Evolutionary conservation across 2,113 vertebrate species (phyloP), one percentile per base, ranked within the genome.

Genomic region (Picathartes gymnocephalus): DNA sequence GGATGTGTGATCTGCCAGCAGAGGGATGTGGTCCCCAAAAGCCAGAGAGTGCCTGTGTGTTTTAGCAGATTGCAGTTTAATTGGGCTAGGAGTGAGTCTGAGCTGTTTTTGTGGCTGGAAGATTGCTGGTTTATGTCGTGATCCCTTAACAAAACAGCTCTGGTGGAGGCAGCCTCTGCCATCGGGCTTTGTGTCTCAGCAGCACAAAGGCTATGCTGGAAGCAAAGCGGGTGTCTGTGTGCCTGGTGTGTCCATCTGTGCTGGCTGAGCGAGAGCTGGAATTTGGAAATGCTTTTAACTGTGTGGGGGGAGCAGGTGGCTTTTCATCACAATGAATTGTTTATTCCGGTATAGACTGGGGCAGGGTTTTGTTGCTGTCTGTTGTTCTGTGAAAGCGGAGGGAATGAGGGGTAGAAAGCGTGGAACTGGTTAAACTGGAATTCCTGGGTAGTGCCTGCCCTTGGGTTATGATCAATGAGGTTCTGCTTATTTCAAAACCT

Each of bases 351-450:
- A 6, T 24, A 22, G 57, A 13, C 3, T 25, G 60, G 50, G 54
- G 56, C 25, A 42, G 62, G 81, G 71, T 33, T 90, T 79, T 86
- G 72, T 68, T 91, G 57, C 40, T 31, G 18, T 10, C 47, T 56
- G 44, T 53, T 56, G 37, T 77, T 73, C 72, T 39, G 65, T 39
- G 53, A 66, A 66, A 64, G 61, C 25, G 33, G 68, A 54, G 77
- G 72, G 48, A 37, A 57, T 10, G 35, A 70, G 51, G 44, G 56
- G 28, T 68, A 83, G 72, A 76, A 76, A 72, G 54, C 5, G 4
- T 84, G 65, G 76, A 95, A 95, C 95, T 92, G 81, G 95, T 89
- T 80, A 64, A 68, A 93, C 95, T 91, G 86, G 95, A 97, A 96
- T 95, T 93, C 72, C 82, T 1, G 2, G 82, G 47, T 82, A 31